Percentiles rank a stretch among this genome's conserved stretches.
Evolutionary conservation across 1,140 invertebrate species (phyloP).

Genomic region (Camponotus pennsylvanicus): DNA sequence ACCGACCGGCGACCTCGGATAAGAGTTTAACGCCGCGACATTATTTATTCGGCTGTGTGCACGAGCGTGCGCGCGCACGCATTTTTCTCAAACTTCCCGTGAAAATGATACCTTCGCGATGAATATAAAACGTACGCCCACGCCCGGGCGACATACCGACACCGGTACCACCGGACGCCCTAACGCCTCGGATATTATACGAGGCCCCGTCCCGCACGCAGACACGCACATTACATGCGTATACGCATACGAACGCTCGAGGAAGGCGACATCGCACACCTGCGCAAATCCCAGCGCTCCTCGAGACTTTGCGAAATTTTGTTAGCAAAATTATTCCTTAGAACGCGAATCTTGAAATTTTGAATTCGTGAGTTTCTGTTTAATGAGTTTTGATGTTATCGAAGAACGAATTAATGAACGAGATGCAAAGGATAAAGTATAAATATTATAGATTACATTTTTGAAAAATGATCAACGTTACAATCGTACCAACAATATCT

Average conservation of each 20-base stretch:
- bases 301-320: slow-evolving; percentile 59
- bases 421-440: background rate
- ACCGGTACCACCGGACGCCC: slow-evolving; percentile 62
- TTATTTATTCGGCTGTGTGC: slow-evolving; percentile 73
- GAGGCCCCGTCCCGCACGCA: slow-evolving; percentile 68
- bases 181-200: slow-evolving; percentile 72
- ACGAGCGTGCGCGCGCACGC: background rate
- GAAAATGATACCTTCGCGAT: slow-evolving; percentile 77
- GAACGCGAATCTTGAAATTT: slow-evolving; percentile 24
- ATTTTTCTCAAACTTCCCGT: slow-evolving; percentile 73
- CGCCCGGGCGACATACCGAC: slow-evolving; percentile 71
- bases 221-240: slow-evolving; percentile 43
- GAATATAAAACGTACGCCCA: slow-evolving; percentile 77
- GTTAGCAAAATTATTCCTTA: slow-evolving; percentile 39
- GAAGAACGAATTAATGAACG: background rate
- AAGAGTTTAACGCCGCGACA: slow-evolving; percentile 76
- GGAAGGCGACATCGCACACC: slow-evolving; percentile 55
- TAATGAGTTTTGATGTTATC: background rate
- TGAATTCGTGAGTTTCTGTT: background rate
- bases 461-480: background rate
- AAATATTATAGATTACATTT: background rate
- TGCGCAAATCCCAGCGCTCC: slow-evolving; percentile 64
- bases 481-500: background rate
- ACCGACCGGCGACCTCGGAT: slow-evolving; percentile 75
- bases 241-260: slow-evolving; percentile 55